Conservation (phyloP, 1,140 invertebrate species). For the Leucophenga varia region DNA sequence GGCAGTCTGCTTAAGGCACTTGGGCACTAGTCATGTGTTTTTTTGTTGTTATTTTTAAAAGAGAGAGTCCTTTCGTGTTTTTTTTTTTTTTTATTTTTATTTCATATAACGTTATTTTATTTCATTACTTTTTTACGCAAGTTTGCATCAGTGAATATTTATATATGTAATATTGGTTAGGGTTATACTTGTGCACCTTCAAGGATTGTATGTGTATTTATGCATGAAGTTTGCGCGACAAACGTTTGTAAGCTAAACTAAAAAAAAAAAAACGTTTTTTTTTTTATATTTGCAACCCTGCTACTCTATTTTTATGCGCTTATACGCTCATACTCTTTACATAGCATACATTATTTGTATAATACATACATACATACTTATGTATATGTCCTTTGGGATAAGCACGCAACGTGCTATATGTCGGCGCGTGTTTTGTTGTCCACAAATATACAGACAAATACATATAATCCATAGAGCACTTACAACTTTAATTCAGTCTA, state of each 20-base stretch:
- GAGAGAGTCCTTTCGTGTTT: slow-evolving; percentile 1
- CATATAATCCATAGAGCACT: slow-evolving; percentile 2
- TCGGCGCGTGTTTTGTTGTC: slow-evolving; percentile 18
- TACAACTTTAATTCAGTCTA: too few species aligned
- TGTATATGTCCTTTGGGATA: slow-evolving; percentile 27
- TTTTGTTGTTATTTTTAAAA: not conserved
- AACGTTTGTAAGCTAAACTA: too few species aligned
- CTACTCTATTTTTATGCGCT: too few species aligned
- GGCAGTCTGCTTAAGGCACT: not conserved
- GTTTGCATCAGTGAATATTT: too few species aligned
- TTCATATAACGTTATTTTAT: slow-evolving; percentile 27
- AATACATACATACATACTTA: too few species aligned
- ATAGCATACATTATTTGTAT: too few species aligned
- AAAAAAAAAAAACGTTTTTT: not conserved
- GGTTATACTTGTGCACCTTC: too few species aligned
- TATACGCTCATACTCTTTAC: too few species aligned
- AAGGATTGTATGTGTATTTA: too few species aligned
- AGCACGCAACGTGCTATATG: slow-evolving; percentile 5
- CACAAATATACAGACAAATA: slow-evolving; percentile 1
- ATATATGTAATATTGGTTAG: too few species aligned
- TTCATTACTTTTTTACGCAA: slow-evolving; percentile 32
- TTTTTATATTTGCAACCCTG: too few species aligned
- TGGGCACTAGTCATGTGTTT: not conserved
- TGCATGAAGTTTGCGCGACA: too few species aligned
- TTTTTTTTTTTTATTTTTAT: slow-evolving; percentile 1